These are phyloP conservation scores for Cataglyphis livida DNA, from an alignment of 2,888 invertebrate genomes.

Conservation along the genomic window DNA sequence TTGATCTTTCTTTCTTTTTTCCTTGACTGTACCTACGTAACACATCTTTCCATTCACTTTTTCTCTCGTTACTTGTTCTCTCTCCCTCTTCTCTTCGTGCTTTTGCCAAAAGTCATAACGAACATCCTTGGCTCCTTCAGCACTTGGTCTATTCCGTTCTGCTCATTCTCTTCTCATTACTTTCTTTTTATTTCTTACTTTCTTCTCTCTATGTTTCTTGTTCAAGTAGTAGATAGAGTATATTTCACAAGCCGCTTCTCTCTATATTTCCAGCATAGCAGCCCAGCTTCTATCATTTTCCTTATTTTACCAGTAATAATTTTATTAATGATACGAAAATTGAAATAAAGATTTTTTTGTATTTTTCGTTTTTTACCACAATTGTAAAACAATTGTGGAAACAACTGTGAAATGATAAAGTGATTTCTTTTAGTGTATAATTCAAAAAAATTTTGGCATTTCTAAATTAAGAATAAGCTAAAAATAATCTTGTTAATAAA, in stretches of 20 bases:
- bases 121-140: slow-evolving; percentile 6
- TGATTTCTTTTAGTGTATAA: background rate
- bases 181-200: background rate
- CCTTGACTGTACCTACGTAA: background rate
- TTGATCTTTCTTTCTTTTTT: background rate
- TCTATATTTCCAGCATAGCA: background rate
- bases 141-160: background rate
- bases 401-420: background rate
- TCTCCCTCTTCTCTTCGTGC: background rate
- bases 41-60: slow-evolving; percentile 5
- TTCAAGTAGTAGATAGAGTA: background rate
- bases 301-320: slow-evolving; percentile 42
- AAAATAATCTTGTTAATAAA: background rate
- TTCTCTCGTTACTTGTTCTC: background rate
- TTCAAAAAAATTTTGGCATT: background rate
- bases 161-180: background rate
- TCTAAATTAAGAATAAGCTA: background rate
- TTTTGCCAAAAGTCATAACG: slow-evolving; percentile 19
- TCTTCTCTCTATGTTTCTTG: background rate
- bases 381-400: background rate
- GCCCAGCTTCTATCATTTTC: slow-evolving; percentile 19
- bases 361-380: slow-evolving; percentile 1
- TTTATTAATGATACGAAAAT: slow-evolving; percentile 56
- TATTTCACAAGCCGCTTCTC: background rate
- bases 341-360: slow-evolving; percentile 28